phyloP scores from a whole-genome alignment of 2,888 invertebrate genomes.

The Melanostoma mellinum region DNA sequence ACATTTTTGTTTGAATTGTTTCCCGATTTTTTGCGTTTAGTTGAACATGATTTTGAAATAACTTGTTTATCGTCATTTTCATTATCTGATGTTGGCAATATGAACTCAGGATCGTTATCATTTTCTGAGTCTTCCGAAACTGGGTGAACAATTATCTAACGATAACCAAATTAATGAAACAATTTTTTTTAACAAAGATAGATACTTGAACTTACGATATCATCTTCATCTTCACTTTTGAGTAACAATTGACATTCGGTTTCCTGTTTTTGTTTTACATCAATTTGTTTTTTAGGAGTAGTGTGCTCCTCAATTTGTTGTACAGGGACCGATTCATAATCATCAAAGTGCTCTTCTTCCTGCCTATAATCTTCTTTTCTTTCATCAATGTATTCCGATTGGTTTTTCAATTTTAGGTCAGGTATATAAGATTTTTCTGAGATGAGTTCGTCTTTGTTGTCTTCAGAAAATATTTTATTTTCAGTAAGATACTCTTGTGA shows the following conservation, averaged over 20 bases:
- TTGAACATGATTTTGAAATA: background rate
- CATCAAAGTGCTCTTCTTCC: background rate
- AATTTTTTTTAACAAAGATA: too few species aligned
- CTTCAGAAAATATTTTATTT: background rate
- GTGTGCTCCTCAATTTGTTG: background rate
- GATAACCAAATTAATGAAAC: too few species aligned
- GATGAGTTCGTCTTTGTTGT: conserved; percentile 19
- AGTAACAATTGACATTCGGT: too few species aligned
- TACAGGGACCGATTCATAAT: background rate
- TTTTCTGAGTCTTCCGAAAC: conserved; percentile 11
- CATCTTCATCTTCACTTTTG: too few species aligned
- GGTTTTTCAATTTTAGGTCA: conserved; percentile 3
- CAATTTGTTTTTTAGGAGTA: too few species aligned
- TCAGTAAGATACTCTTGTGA: conserved; percentile 77
- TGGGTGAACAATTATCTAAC: background rate
- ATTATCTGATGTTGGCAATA: background rate
- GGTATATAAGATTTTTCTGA: background rate
- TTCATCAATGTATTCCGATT: conserved; percentile 25
- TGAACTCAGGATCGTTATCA: conserved; percentile 13
- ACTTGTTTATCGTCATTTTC: background rate
- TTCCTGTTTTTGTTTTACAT: too few species aligned
- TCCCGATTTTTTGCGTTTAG: background rate
- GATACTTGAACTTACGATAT: too few species aligned
- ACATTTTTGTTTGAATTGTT: background rate
- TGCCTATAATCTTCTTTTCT: conserved; percentile 1